Conservation (phyloP, 2,888 invertebrate species). For the Neoitamus cyanurus region DNA sequence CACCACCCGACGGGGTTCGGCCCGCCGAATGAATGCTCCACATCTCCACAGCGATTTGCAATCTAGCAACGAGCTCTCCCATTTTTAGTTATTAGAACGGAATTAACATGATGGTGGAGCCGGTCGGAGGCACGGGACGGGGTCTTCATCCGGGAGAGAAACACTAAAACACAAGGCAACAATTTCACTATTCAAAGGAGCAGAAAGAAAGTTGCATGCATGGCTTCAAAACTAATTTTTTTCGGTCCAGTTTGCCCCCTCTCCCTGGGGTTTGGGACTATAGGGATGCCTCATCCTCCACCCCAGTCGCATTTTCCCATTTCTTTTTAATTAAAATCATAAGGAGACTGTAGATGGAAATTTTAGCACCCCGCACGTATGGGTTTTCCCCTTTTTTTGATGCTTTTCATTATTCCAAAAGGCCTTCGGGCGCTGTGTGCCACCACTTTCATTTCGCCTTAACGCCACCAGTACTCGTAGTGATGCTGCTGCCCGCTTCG, state of each 20-base stretch:
- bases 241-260: constrained; percentile 32
- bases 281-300: not conserved
- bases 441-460: constrained; percentile 34
- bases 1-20: not conserved
- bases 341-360: constrained; percentile 38
- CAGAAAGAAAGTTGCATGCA: constrained; percentile 38
- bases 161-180: constrained; percentile 18
- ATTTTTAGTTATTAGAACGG: constrained; percentile 37
- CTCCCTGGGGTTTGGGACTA: not conserved
- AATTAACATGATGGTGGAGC: constrained; percentile 12
- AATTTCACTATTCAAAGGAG: constrained; percentile 27
- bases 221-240: constrained; percentile 39
- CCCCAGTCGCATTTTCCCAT: constrained; percentile 8
- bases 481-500: not conserved
- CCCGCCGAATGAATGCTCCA: constrained; percentile 9
- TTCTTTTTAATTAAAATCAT: constrained; percentile 46
- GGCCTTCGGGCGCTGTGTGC: constrained; percentile 22
- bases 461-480: not conserved
- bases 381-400: constrained; percentile 12
- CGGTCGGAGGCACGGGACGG: not conserved
- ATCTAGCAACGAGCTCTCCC: constrained; percentile 14
- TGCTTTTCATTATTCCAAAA: constrained; percentile 44
- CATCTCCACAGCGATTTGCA: constrained; percentile 9
- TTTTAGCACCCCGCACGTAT: constrained; percentile 40
- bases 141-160: not conserved